Base-by-base conservation (phyloP, 2,113 vertebrate genomes). In the Glaucomys volans region DNA sequence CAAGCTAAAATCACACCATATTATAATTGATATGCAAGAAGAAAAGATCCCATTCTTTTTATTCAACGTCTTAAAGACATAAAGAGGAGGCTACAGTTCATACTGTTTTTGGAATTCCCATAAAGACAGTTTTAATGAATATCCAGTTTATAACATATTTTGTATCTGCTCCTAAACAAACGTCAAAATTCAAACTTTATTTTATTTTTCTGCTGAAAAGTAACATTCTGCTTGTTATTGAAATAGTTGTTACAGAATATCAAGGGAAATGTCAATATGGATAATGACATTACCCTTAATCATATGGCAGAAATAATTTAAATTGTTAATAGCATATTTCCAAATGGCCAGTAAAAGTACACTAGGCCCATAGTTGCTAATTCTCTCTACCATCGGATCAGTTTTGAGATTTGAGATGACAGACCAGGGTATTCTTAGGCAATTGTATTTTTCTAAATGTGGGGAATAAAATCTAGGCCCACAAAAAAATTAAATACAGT, bases 181-280 rank as follows among this genome's bases (percentile, higher is more conserved):
- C 7, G 83, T 30, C 42, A 93, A 91, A 82, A 91, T 66, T 50
- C 10, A 84, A 72, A 86, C 64, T 96, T 54, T 71, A 88, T 67
- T 86, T 6, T 83, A 18, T 57, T 64, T 79, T 20, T 87, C 8
- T 26, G 16, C 3, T 42, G 9, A 90, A 92, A 93, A 42, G 30
- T 13, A 82, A 2, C n/a, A 44, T 1, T 72, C 90, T 59, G 13
- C 4, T 77, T 67, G 64, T 74, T 37, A 10, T 62, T 57, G 3
- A 91, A 93, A 80, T n/a, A 37, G 11, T 18, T 13, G 12, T 79
- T 64, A 76, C 52, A 5, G 12, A 54, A 90, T 91, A 52, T 28
- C 47, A 90, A n/a, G 40, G 8, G 20, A 71, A 81, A 94, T 75
- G 4, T 69, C 52, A 74, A 3, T 24, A 71, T n/a, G 8, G 57